Evolutionary conservation across 2,888 invertebrate species (phyloP), one percentile per base, ranked within the genome.

Genomic region (Caenorhabditis sp.): DNA sequence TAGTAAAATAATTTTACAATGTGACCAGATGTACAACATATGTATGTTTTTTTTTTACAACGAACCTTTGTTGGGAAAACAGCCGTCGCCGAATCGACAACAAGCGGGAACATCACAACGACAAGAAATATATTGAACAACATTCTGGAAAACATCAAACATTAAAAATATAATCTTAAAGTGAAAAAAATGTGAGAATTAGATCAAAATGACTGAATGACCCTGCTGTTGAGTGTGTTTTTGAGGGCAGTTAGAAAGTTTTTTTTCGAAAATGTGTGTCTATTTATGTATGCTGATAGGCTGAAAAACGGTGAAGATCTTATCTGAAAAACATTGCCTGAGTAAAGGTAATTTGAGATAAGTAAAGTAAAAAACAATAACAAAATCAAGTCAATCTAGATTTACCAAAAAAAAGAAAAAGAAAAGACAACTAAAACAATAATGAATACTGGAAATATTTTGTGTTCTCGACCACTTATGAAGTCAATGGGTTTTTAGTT

Each of bases 1-100:
- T 31, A 43, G 17, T 17, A 43, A 43, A 43, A 43, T 7, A 43
- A 43, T 17, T 43, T 43, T 43, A 43, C 43, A 43, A 43, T 43
- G 43, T 43, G 43, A 43, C 43, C 43, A 43, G 43, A 43, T 43
- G 43, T 43, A 43, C 43, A 7, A 43, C 43, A 43, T 43, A 43
- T 43, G 43, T 43, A 43, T 43, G 3, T 2, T 27, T 21, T 21
- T 31, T 10, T 23, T 20, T 21, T 27, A 27, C 43, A 43, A 43
- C 43, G 17, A 43, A 59, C 59, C 59, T 59, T 59, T 21, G 59
- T 59, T 36, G 72, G 67, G 38, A 57, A 68, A 49, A 73, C 43
- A 17, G 68, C 59, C 20, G 68, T 27, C 7, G 68, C 64, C 0
- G 59, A 59, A 21, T 38, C 14, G 10, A 23, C 43, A 59, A 21